phyloP scores from a whole-genome alignment of 2,888 invertebrate genomes.

The Eurytoma californica region DNA sequence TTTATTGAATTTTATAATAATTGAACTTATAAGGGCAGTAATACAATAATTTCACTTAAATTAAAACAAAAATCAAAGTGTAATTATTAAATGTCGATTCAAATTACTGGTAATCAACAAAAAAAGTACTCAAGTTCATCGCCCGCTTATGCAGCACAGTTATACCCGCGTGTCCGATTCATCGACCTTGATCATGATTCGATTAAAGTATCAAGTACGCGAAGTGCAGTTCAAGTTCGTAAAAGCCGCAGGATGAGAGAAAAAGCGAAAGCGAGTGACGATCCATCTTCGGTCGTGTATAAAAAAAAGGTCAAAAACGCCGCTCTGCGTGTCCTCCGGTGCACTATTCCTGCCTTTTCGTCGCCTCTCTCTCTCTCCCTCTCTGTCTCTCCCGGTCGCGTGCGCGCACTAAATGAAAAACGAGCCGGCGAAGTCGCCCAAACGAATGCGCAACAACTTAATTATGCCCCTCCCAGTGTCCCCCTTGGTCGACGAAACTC shows the following conservation, averaged over 20 bases:
- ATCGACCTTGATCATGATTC: conserved; percentile 56
- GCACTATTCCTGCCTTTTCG: conserved; percentile 21
- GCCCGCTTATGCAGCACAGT: conserved; percentile 17
- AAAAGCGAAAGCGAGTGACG: conserved; percentile 47
- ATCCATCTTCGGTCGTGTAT: conserved; percentile 39
- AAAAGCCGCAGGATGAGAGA: conserved; percentile 16
- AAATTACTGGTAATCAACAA: too few species aligned
- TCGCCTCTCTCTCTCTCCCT: background rate
- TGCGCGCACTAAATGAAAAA: conserved; percentile 60
- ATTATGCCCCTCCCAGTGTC: conserved; percentile 61
- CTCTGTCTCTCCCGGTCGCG: too few species aligned
- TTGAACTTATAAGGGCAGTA: too few species aligned
- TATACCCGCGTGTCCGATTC: background rate
- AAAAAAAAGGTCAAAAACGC: conserved; percentile 10
- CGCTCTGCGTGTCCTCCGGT: background rate
- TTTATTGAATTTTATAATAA: too few species aligned
- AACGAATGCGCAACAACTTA: conserved; percentile 67
- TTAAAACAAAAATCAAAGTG: too few species aligned
- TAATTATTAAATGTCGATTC: too few species aligned
- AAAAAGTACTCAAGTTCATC: conserved; percentile 10
- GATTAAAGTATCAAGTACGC: conserved; percentile 48
- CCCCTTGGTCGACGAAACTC: conserved; percentile 5
- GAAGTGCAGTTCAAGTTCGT: conserved; percentile 16
- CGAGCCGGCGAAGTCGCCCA: conserved; percentile 59
- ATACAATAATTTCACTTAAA: too few species aligned